Base-by-base conservation (phyloP, 2,797 vertebrate genomes). In the Dipus sagitta region DNA sequence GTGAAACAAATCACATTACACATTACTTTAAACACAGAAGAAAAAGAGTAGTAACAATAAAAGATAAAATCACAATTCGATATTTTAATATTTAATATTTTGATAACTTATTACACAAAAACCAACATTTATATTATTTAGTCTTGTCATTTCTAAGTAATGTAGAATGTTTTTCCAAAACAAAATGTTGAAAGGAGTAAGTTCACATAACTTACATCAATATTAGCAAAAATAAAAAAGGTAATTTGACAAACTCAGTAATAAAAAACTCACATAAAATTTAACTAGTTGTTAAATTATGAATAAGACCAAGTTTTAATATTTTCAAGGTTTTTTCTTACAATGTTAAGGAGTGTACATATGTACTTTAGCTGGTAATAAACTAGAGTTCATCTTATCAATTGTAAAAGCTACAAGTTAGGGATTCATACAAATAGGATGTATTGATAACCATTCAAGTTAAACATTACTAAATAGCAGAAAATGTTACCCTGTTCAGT, bases 401-500 rank as follows among this genome's bases (percentile, higher is more conserved):
- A 32, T 88, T 77, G 79, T 9, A 54, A 79, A 84, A 78, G 89
- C n/a, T 90, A 67, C 24, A 58, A 84, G 58, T 2, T 76, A 9
- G 3, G 28, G 58, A 30, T 64, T 89, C 78, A 89, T n/a, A 81
- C 32, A 80, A 11, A 86, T 12, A 80, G 88, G 58, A 24, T 17
- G 81, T n/a, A 90, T 23, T 88, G 80, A 75, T 4, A 80, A 79
- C 24, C 28, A 60, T 34, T 86, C 42, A 71, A 81, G 91, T 34
- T 82, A 60, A 80, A 86, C 7, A 78, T 30, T 18, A n/a, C 77
- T 74, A 87, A 32, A 38, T 85, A 95, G 32, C 70, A 91, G 77
- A 96, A 20, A 65, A 1, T 1, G 86, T 95, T 98, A 99, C 99
- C 98, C 98, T 98, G 98, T 81, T 98, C 98, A 86, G 98, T 64